Base-by-base conservation (phyloP, 2,113 vertebrate genomes). In the Porphyrio hochstetteri region DNA sequence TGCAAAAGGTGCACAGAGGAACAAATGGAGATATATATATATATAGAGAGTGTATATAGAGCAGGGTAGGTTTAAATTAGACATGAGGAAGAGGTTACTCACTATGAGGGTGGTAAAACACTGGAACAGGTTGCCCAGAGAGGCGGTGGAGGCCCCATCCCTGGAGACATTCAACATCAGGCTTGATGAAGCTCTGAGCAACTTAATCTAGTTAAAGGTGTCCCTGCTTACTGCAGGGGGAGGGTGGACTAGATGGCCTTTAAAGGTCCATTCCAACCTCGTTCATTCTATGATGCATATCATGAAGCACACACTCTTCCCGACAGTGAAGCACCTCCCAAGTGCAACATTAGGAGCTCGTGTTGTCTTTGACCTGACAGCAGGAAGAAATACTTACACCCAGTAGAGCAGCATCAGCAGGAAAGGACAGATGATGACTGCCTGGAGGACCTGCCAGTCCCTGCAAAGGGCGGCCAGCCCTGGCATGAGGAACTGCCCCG, bases 381-480 rank as follows among this genome's bases (percentile, higher is more conserved):
- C 3, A 48, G 13, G 29, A 78, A 81, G 29, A 52, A 82, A 95
- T 97, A 98, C 99, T 99, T 98, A 99, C 99, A 98, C 97, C 97
- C 99, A 98, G 70, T 99, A 99, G 7, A 99, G 97, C 77, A 99
- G 98, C 99, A 99, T 99, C 95, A 99, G 98, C 94, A 99, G 98
- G 85, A 99, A 99, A 61, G 99, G 99, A 68, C 98, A 99, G 98
- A 99, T 99, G 97, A 99, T 99, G 93, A 99, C 97, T 0, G 99
- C 98, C 97, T 99, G 99, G 68, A 99, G 98, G 88, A 99, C 98
- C 98, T 99, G 99, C 99, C 99, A 99, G 96, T 99, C 99, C 64
- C 98, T 98, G 96, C 99, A 99, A 88, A 99, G 98, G 8, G 98
- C 98, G 10, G 99, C 99, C 95, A 99, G 98, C 24, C 99, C 99